Evolutionary conservation across 2,113 vertebrate genomes (phyloP).

Genomic region (Cololabis saira): DNA sequence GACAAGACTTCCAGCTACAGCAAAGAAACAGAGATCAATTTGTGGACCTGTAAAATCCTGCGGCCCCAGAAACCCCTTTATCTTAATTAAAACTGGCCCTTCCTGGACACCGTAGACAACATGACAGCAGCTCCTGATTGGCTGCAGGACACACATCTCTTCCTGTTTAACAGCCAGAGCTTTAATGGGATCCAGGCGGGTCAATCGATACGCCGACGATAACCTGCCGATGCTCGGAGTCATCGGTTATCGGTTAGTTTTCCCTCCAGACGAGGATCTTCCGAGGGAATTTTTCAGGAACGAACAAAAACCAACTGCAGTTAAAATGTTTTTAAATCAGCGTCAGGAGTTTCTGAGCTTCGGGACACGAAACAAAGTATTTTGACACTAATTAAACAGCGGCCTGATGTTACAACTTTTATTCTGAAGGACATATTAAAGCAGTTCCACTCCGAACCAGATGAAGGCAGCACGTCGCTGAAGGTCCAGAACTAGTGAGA

Average conservation of each 20-base stretch:
- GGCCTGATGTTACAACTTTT: no score
- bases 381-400: no score
- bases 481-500: no score
- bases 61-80: slow-evolving; percentile 37
- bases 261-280: not conserved
- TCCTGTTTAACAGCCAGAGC: slow-evolving; percentile 66
- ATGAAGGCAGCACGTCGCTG: no score
- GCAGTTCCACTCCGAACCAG: no score
- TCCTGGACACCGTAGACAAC: slow-evolving; percentile 60
- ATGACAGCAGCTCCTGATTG: slow-evolving; percentile 68
- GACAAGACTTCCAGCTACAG: no score
- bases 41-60: slow-evolving; percentile 57
- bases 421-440: no score
- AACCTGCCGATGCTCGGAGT: slow-evolving; percentile 32
- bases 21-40: slow-evolving; percentile 45
- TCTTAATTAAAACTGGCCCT: slow-evolving; percentile 67
- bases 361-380: no score
- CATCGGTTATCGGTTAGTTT: slow-evolving; percentile 8
- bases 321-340: no score
- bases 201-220: slow-evolving; percentile 59
- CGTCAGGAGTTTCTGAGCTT: no score
- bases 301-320: not conserved
- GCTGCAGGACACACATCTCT: slow-evolving; percentile 68
- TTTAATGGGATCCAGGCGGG: slow-evolving; percentile 58
- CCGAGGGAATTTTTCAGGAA: no score